phyloP scores from a whole-genome alignment of 2,888 invertebrate genomes.

The Helobdella robusta region DNA sequence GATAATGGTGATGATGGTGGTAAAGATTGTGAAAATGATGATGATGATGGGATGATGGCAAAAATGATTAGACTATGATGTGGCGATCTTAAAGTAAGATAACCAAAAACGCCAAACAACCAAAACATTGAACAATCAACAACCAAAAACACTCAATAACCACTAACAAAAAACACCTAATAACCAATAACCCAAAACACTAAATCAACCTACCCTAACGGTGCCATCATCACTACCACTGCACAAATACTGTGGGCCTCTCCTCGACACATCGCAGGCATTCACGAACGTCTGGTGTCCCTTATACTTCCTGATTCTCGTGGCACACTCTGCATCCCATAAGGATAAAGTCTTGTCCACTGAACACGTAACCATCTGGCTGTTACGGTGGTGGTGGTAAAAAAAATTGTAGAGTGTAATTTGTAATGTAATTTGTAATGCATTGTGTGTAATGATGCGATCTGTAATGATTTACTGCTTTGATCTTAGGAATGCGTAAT shows the following conservation, averaged over 20 bases:
- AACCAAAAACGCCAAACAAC: neutral
- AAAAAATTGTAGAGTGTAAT: too few relatives aligned
- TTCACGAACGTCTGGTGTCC: constrained; percentile 58
- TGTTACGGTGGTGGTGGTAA: too few relatives aligned
- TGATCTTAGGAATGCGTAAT: too few relatives aligned
- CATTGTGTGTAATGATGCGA: too few relatives aligned
- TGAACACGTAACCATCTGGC: constrained; percentile 73
- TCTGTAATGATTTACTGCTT: too few relatives aligned
- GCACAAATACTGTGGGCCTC: constrained; percentile 80
- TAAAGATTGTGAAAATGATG: too few relatives aligned
- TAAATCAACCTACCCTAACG: constrained; percentile 65
- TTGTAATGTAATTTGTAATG: too few relatives aligned
- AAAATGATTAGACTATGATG: neutral
- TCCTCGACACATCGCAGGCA: constrained; percentile 59
- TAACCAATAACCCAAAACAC: too few relatives aligned
- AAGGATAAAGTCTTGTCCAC: constrained; percentile 88
- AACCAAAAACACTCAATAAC: neutral
- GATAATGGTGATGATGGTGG: constrained; percentile 11
- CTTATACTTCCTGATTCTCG: constrained; percentile 74
- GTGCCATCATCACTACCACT: constrained; percentile 91
- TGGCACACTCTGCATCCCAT: constrained; percentile 86
- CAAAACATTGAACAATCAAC: too few relatives aligned
- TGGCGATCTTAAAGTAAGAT: neutral
- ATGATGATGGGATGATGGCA: too few relatives aligned
- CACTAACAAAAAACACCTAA: too few relatives aligned